These are phyloP conservation scores for Pedetes capensis DNA, from an alignment of 2,113 vertebrate species.

Conservation along the genomic window DNA sequence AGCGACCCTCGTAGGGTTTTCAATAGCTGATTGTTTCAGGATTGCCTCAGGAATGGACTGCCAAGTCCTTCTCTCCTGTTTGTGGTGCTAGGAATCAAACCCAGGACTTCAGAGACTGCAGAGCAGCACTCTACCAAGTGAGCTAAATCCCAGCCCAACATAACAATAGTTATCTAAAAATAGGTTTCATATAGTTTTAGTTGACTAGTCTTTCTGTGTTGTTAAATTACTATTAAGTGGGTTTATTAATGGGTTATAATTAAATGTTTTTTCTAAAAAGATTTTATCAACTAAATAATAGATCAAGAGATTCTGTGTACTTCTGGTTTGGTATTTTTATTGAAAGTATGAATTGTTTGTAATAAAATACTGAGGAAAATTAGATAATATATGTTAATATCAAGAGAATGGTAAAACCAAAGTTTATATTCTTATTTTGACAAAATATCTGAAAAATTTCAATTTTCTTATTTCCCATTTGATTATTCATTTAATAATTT, in stretches of 20 bases:
- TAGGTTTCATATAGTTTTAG: background rate
- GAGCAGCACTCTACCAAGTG: too few species aligned
- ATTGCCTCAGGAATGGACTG: too few species aligned
- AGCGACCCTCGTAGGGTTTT: too few species aligned
- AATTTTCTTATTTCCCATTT: background rate
- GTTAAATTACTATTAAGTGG: background rate
- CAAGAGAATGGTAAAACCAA: background rate
- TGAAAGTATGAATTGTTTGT: background rate
- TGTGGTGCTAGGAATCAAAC: too few species aligned
- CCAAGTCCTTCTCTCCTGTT: too few species aligned
- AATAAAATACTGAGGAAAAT: slow-evolving; percentile 20
- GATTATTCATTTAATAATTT: slow-evolving; percentile 10
- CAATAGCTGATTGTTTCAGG: too few species aligned
- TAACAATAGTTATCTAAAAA: background rate
- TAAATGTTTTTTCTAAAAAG: background rate
- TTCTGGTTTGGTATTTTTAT: background rate
- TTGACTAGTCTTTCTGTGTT: background rate
- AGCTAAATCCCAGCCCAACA: too few species aligned
- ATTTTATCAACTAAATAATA: background rate
- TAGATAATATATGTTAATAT: background rate
- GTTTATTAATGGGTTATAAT: background rate
- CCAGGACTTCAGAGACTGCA: too few species aligned
- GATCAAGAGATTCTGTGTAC: background rate
- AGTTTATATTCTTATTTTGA: slow-evolving; percentile 1
- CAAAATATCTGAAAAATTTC: background rate